These are phyloP conservation scores for Anas platyrhynchos DNA, from an alignment of 2,113 vertebrate genomes.

Conservation along the genomic window DNA sequence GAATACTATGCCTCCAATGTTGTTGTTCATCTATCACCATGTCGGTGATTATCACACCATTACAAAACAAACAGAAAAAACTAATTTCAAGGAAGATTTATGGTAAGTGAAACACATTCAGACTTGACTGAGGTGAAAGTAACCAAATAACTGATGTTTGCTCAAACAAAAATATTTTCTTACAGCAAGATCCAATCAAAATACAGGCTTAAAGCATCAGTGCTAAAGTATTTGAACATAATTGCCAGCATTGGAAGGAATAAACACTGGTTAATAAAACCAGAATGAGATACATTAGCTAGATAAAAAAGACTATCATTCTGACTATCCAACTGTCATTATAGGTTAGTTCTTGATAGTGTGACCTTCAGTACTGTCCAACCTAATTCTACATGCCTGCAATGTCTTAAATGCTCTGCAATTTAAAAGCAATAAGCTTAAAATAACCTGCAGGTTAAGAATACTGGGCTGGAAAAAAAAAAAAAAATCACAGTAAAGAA, in stretches of 20 bases:
- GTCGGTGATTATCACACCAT: not conserved
- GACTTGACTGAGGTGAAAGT: not conserved
- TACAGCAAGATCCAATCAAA: not conserved
- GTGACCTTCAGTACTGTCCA: not conserved
- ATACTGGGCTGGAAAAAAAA: not conserved
- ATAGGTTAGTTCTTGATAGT: not conserved
- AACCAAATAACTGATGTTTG: not conserved
- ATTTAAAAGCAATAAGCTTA: slow-evolving; percentile 27
- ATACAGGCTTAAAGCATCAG: not conserved
- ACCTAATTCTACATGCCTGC: not conserved
- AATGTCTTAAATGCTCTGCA: not conserved
- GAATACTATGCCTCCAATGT: not conserved
- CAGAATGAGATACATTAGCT: not conserved
- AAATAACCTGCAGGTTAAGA: slow-evolving; percentile 10
- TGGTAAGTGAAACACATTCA: not conserved
- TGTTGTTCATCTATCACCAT: slow-evolving; percentile 10
- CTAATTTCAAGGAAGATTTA: slow-evolving; percentile 48
- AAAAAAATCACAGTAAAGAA: not conserved
- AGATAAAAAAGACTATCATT: not conserved
- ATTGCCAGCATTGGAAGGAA: not conserved
- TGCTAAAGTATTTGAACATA: not conserved
- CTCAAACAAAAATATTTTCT: not conserved
- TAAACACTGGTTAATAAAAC: not conserved
- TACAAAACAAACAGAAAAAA: slow-evolving; percentile 15
- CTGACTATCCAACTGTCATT: not conserved